phyloP scores from a whole-genome alignment of 2,113 vertebrate species.

The Calyptomena viridis region DNA sequence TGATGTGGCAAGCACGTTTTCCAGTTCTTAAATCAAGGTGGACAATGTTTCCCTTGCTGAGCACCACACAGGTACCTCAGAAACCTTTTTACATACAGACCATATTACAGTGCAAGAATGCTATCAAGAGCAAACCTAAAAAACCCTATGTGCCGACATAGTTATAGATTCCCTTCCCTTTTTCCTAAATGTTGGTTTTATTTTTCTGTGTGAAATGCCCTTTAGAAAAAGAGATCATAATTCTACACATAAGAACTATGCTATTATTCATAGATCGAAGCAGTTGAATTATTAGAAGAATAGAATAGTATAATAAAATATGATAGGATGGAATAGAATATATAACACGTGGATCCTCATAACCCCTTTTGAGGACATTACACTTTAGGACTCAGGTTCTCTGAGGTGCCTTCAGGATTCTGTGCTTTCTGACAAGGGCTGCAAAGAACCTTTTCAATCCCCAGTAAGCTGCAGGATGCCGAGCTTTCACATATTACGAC shows the following conservation, averaged over 20 bases:
- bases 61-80: neutral
- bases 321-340: neutral
- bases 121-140: neutral
- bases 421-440: neutral
- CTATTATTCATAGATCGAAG: neutral
- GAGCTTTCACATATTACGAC: neutral
- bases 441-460: neutral
- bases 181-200: neutral
- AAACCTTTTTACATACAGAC: neutral
- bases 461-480: neutral
- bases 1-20: neutral
- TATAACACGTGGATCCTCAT: neutral
- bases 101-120: neutral
- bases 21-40: neutral
- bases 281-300: neutral
- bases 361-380: neutral
- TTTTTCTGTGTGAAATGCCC: neutral
- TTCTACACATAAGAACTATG: neutral
- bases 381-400: neutral
- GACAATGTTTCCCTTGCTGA: neutral
- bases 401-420: neutral
- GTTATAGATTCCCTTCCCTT: neutral
- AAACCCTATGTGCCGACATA: neutral
- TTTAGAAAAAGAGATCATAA: neutral
- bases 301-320: neutral